These are phyloP conservation scores for Galeruca laticollis DNA, from an alignment of 2,888 invertebrate genomes.

Conservation along the genomic window DNA sequence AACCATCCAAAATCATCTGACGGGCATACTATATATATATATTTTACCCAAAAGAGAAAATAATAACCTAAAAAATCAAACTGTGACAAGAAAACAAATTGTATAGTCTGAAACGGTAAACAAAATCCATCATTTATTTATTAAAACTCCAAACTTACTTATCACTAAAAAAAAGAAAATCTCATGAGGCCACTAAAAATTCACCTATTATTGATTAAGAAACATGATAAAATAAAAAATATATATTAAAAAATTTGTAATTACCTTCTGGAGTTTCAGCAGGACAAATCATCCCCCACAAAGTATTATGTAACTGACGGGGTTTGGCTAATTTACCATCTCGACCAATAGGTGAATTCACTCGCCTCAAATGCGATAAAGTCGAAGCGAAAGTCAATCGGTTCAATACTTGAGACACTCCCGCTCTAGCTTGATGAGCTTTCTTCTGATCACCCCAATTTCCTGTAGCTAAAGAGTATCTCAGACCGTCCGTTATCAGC, in stretches of 20 bases:
- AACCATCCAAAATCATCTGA: too few species aligned
- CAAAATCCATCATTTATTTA: too few species aligned
- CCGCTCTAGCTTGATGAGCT: conserved; percentile 97
- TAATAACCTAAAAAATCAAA: too few species aligned
- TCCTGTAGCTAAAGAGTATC: conserved; percentile 98
- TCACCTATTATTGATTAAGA: too few species aligned
- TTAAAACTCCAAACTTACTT: too few species aligned
- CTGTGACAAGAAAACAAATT: too few species aligned
- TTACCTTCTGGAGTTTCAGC: conserved; percentile 97
- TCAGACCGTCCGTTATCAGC: conserved; percentile 96
- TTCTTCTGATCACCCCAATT: conserved; percentile 99
- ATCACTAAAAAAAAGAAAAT: too few species aligned
- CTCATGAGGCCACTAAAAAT: too few species aligned
- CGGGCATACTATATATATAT: too few species aligned
- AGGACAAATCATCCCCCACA: conserved; percentile 99
- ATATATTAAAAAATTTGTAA: neutral
- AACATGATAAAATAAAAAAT: too few species aligned
- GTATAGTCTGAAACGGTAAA: too few species aligned
- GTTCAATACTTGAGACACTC: conserved; percentile 98
- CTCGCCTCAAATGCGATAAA: conserved; percentile 95
- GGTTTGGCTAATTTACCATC: conserved; percentile 99
- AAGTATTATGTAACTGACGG: conserved; percentile 97
- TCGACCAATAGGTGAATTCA: conserved; percentile 97
- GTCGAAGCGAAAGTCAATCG: conserved; percentile 98
- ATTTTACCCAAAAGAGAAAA: too few species aligned